These are phyloP conservation scores for Crossocerus cetratus DNA, from an alignment of 2,888 invertebrate species.

Conservation along the genomic window DNA sequence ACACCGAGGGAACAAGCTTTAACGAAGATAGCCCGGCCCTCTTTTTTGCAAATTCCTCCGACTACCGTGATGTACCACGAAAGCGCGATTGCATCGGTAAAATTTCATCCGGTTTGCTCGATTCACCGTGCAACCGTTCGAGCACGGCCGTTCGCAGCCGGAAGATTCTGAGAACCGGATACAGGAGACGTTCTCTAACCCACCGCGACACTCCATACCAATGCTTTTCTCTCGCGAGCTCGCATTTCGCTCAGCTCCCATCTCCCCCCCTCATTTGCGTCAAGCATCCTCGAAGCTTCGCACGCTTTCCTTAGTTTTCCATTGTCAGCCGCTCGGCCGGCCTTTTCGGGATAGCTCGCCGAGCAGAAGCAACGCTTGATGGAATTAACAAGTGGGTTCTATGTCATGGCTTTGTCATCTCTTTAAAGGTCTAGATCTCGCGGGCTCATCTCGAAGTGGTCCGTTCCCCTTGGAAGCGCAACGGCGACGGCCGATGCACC, in stretches of 20 bases:
- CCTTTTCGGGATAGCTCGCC: background rate
- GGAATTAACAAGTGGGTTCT: background rate
- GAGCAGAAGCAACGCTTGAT: background rate
- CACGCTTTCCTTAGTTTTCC: background rate
- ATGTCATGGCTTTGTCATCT: background rate
- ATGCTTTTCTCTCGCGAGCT: conserved; percentile 68
- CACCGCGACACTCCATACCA: conserved; percentile 71
- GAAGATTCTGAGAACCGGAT: conserved; percentile 78
- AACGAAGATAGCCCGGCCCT: background rate
- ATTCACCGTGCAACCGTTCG: conserved; percentile 69
- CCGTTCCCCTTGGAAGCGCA: conserved; percentile 44
- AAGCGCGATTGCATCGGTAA: conserved; percentile 63
- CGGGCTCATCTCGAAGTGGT: conserved; percentile 33
- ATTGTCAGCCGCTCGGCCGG: background rate
- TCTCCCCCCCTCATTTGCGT: conserved; percentile 6
- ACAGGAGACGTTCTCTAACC: conserved; percentile 71
- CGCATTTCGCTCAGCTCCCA: conserved; percentile 65
- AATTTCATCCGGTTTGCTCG: conserved; percentile 56
- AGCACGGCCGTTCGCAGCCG: conserved; percentile 79
- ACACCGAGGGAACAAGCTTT: background rate
- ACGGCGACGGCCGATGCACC: conserved; percentile 55
- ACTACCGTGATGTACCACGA: conserved; percentile 56
- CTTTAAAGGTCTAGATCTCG: conserved; percentile 17
- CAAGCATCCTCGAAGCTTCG: background rate
- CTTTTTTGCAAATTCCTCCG: conserved; percentile 44